Conservation (phyloP, 2,888 invertebrate genomes). For the Scrobipalpa costella region DNA sequence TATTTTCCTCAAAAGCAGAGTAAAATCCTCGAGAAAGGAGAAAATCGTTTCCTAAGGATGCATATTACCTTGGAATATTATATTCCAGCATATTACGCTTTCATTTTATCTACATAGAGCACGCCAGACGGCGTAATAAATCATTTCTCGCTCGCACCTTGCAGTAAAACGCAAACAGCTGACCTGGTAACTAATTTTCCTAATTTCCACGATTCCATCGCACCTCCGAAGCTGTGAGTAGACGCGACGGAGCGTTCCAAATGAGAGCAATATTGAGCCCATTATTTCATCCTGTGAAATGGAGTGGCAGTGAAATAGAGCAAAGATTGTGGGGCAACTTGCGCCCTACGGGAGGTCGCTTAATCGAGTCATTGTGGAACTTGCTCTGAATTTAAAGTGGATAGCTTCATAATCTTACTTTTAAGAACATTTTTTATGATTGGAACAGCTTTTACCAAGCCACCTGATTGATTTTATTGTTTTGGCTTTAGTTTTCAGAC, state of each 20-base stretch:
- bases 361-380: constrained; percentile 23
- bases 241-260: constrained; percentile 61
- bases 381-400: constrained; percentile 6
- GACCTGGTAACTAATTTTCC: constrained; percentile 19
- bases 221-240: constrained; percentile 35
- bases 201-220: constrained; percentile 10
- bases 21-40: not conserved
- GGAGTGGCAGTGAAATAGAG: constrained; percentile 77
- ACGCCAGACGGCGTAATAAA: constrained; percentile 10
- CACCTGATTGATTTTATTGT: no score
- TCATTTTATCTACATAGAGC: constrained; percentile 13
- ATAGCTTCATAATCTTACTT: not conserved
- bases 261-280: constrained; percentile 63
- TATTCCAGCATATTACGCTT: constrained; percentile 6
- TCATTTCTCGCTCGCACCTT: constrained; percentile 25
- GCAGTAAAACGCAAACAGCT: constrained; percentile 19
- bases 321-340: constrained; percentile 45
- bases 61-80: not conserved
- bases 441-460: not conserved
- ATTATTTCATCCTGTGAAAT: constrained; percentile 77
- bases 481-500: no score
- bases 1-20: not conserved
- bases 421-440: not conserved
- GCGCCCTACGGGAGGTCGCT: constrained; percentile 30
- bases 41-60: not conserved